These are phyloP conservation scores for Eupsittula cactorum DNA, from an alignment of 2,113 vertebrate species.

Conservation along the genomic window DNA sequence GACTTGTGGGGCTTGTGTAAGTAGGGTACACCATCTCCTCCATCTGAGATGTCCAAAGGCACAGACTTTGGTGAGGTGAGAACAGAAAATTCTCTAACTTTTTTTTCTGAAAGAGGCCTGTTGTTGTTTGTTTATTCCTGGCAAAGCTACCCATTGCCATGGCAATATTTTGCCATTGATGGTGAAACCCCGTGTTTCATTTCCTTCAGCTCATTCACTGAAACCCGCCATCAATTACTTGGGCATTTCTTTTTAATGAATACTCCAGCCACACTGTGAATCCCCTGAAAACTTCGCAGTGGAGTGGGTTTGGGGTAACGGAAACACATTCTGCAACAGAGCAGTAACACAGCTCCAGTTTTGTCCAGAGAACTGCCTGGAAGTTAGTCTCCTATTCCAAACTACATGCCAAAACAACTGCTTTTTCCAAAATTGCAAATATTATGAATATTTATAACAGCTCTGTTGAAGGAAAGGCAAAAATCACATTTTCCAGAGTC, in stretches of 20 bases:
- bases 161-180: slow-evolving; percentile 41
- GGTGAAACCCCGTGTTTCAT: slow-evolving; percentile 18
- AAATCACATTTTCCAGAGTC: neutral
- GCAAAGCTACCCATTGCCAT: slow-evolving; percentile 55
- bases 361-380: neutral
- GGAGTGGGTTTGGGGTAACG: neutral
- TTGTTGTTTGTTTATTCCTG: slow-evolving; percentile 54
- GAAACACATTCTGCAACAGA: slow-evolving; percentile 34
- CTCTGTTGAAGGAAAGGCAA: neutral
- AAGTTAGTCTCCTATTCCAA: slow-evolving; percentile 21
- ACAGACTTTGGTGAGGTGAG: neutral
- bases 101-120: neutral
- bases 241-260: slow-evolving; percentile 55
- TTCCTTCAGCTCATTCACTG: slow-evolving; percentile 51
- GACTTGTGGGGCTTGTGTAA: neutral
- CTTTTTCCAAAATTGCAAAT: slow-evolving; percentile 1
- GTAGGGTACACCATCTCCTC: neutral
- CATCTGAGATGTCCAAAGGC: neutral
- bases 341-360: neutral
- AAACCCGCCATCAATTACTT: slow-evolving; percentile 38
- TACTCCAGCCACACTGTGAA: slow-evolving; percentile 5
- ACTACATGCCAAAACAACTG: neutral
- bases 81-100: slow-evolving; percentile 15
- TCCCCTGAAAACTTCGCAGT: slow-evolving; percentile 5
- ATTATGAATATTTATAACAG: slow-evolving; percentile 10